Evolutionary conservation across 2,888 invertebrate genomes (phyloP).

Genomic region (Himalopsyche japonica): DNA sequence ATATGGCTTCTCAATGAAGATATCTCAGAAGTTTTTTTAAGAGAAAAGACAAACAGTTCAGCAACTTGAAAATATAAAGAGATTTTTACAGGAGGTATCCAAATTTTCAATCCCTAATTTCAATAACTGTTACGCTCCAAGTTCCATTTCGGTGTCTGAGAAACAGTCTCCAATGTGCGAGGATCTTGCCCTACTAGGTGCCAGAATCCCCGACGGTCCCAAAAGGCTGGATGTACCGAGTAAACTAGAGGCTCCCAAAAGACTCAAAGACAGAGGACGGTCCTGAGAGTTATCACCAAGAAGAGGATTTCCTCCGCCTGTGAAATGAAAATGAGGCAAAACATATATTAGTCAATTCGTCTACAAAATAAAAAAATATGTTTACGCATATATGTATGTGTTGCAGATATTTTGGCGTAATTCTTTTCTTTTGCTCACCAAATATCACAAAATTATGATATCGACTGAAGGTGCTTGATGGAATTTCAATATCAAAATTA

Average conservation of each 20-base stretch:
- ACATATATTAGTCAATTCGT: too few relatives aligned
- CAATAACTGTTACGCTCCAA: constrained; percentile 16
- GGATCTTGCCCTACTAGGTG: constrained; percentile 16
- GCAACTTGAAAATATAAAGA: neutral
- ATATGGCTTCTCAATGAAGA: too few relatives aligned
- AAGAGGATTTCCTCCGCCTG: constrained; percentile 28
- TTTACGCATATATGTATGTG: too few relatives aligned
- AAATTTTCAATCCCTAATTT: neutral
- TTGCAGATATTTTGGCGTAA: too few relatives aligned
- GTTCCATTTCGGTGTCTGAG: constrained; percentile 38
- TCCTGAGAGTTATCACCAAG: constrained; percentile 23
- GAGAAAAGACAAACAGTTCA: too few relatives aligned
- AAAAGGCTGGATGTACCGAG: constrained; percentile 28
- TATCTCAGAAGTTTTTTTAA: too few relatives aligned
- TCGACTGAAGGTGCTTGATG: too few relatives aligned
- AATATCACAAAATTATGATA: too few relatives aligned
- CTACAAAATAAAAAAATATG: too few relatives aligned
- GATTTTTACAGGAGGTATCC: neutral
- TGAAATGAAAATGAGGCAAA: neutral
- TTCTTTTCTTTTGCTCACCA: too few relatives aligned
- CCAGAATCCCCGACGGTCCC: constrained; percentile 32
- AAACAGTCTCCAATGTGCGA: constrained; percentile 35
- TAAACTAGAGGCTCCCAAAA: constrained; percentile 20
- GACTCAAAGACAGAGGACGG: constrained; percentile 22
- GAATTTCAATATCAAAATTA: too few relatives aligned